Evolutionary conservation across 2,888 invertebrate genomes (phyloP).

Genomic region (Microplitis deprimator): DNA sequence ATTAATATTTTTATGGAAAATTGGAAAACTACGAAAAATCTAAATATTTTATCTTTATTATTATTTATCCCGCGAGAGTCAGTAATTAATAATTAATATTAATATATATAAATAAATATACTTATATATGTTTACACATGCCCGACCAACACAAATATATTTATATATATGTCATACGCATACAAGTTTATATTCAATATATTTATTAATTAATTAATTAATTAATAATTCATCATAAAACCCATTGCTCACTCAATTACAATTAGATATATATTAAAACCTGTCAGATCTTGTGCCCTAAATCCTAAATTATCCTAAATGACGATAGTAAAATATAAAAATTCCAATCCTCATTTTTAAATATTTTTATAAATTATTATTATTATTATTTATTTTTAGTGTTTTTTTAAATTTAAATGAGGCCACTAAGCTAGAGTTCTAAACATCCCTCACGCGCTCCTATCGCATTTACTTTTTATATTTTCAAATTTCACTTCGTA

Average conservation of each 20-base stretch:
- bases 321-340: conserved; percentile 65
- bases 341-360: conserved; percentile 47
- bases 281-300: conserved; percentile 20
- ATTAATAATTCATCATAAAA: conserved; percentile 34
- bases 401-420: conserved; percentile 37
- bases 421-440: not conserved
- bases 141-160: conserved; percentile 47
- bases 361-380: not conserved
- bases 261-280: conserved; percentile 21
- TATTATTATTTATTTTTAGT: not conserved
- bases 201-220: conserved; percentile 30
- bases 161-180: conserved; percentile 51
- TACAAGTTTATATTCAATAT: conserved; percentile 41
- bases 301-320: conserved; percentile 32
- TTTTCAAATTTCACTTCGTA: not conserved
- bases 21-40: conserved; percentile 42
- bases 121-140: conserved; percentile 47
- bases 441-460: not conserved
- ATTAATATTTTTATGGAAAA: conserved; percentile 8
- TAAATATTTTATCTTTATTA: conserved; percentile 25
- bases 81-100: conserved; percentile 36
- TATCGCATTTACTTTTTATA: not conserved
- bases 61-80: conserved; percentile 39
- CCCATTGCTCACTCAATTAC: conserved; percentile 16
- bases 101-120: conserved; percentile 49